These are phyloP conservation scores for Mionectes macconnelli DNA, from an alignment of 2,113 vertebrate genomes.

Conservation along the genomic window DNA sequence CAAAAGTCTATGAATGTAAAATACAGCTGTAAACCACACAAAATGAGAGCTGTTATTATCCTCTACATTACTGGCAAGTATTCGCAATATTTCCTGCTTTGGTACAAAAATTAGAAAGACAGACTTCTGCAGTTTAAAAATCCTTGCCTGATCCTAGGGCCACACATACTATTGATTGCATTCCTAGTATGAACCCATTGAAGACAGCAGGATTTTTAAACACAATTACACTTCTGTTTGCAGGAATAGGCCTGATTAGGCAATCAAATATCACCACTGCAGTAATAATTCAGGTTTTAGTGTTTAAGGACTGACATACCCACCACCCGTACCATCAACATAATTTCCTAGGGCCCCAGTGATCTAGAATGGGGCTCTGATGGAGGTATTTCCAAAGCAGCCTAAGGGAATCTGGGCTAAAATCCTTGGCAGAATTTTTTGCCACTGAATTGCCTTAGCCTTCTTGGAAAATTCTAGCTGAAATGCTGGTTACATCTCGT, in stretches of 20 bases:
- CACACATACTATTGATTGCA: not conserved
- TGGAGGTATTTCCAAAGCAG: conserved; percentile 33
- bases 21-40: conserved; percentile 74
- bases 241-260: not conserved
- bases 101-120: conserved; percentile 5
- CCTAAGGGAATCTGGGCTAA: conserved; percentile 9
- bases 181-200: not conserved
- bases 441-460: conserved; percentile 19
- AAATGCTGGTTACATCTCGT: not conserved
- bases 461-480: conserved; percentile 40
- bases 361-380: not conserved
- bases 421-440: not conserved
- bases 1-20: conserved; percentile 75
- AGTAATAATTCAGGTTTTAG: not conserved
- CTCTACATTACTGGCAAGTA: conserved; percentile 9
- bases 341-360: not conserved
- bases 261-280: not conserved
- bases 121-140: not conserved
- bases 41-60: conserved; percentile 37
- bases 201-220: not conserved
- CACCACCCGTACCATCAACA: not conserved
- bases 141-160: not conserved
- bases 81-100: conserved; percentile 26
- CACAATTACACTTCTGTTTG: not conserved
- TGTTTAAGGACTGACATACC: not conserved